Base-by-base conservation (phyloP, 1,140 invertebrate genomes). In the Scaptomyza hsui region DNA sequence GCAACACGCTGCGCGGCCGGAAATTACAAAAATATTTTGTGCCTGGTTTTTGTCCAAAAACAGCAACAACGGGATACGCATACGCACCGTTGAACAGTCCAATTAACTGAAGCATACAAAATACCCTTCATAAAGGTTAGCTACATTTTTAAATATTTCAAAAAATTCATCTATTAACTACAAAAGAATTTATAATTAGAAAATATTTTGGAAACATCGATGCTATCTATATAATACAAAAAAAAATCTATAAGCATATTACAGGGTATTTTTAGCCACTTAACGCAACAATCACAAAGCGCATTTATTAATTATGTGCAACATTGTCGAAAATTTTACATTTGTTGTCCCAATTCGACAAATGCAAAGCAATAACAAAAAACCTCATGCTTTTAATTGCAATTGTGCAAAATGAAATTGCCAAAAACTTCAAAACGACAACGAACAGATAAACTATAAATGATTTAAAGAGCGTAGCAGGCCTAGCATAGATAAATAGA, bases 1-100 rank as follows among this genome's bases (percentile, higher is more conserved):
- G 61, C n/a, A 37, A 63, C 74, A 55, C 60, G 62, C 75, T 83
- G 75, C 19, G 56, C 19, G 56, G 57, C 68, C 80, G 80, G 80
- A 85, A 83, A 83, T 83, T 83, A 29, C 26, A 29, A 60, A 64
- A 74, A 70, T 68, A 51, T 45, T 47, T 16, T 21, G 44, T n/a
- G 16, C 24, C 16, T 49, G 24, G 21, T 42, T 26, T 42, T 41
- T 29, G n/a, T n/a, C n/a, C n/a, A n/a, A n/a, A n/a, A n/a, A n/a
- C 3, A 7, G 19, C 24, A 7, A 15, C 39, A 32, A 49, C 18
- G 19, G 48, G 61, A 13, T 47, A 69, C 32, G 57, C 18, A 62
- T 53, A 62, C 65, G 48, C 49, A 32, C 21, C 35, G 48, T 48
- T 60, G 48, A 12, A 10, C 39, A 19, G 24, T 9, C 26, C 16